phyloP scores from a whole-genome alignment of 2,888 invertebrate genomes.

The Minunthozetes semirufus region DNA sequence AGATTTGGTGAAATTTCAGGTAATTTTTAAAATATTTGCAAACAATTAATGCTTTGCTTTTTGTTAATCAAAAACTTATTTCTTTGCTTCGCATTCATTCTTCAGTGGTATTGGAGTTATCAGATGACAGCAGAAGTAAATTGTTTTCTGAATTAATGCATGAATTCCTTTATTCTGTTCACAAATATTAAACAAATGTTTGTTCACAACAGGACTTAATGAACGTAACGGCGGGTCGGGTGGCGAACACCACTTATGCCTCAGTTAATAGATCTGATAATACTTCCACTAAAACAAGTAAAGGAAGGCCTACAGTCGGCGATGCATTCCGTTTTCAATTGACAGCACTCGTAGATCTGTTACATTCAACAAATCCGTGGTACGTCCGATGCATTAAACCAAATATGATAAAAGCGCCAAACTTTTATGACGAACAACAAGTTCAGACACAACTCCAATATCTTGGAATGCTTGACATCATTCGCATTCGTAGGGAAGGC shows the following conservation, averaged over 20 bases:
- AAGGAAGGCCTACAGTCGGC: conserved; percentile 80
- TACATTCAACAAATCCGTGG: conserved; percentile 85
- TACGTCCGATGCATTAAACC: conserved; percentile 89
- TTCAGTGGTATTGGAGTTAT: conserved; percentile 32
- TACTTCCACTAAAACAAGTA: conserved; percentile 63
- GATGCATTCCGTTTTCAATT: conserved; percentile 81
- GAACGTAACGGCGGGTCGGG: conserved; percentile 49
- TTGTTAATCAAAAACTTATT: neutral
- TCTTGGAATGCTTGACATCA: conserved; percentile 87
- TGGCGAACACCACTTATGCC: conserved; percentile 45
- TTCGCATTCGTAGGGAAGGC: conserved; percentile 79
- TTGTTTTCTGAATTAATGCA: neutral
- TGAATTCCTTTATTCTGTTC: neutral
- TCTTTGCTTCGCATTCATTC: neutral
- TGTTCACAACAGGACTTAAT: conserved; percentile 52
- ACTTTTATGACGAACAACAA: conserved; percentile 68
- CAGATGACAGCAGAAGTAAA: conserved; percentile 31
- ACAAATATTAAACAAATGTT: conserved; percentile 3
- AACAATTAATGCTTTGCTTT: neutral
- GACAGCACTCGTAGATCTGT: conserved; percentile 77
- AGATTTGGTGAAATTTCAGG: conserved; percentile 57
- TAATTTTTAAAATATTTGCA: conserved; percentile 20
- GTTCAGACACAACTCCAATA: conserved; percentile 81
- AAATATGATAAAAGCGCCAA: conserved; percentile 71
- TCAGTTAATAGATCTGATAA: conserved; percentile 45